Evolutionary conservation across 2,888 invertebrate species (phyloP).

Genomic region (Heliconius cydno): DNA sequence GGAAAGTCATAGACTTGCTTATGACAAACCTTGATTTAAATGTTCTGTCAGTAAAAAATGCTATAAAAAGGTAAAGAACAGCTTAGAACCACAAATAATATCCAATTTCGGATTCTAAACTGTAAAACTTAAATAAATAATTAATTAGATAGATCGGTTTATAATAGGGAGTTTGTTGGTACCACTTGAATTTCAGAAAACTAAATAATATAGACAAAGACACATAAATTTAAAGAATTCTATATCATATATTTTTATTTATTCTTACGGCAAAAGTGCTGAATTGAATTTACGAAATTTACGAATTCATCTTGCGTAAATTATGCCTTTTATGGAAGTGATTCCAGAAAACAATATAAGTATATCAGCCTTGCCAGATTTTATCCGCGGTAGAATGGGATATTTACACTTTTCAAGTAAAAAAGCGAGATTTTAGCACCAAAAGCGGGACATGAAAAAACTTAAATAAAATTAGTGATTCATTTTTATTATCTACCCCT

Average conservation of each 20-base stretch:
- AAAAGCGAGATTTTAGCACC: too few relatives aligned
- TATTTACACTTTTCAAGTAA: too few relatives aligned
- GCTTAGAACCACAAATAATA: background rate
- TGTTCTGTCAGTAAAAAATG: background rate
- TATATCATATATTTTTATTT: background rate
- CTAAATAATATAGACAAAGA: background rate
- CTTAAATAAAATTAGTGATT: too few relatives aligned
- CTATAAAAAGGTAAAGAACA: background rate
- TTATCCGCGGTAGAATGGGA: too few relatives aligned
- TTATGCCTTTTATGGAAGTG: too few relatives aligned
- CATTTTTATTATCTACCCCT: too few relatives aligned
- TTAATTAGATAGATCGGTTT: background rate
- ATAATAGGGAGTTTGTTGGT: background rate
- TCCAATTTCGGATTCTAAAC: background rate
- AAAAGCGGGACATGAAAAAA: too few relatives aligned
- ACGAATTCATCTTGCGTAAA: too few relatives aligned
- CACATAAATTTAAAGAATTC: background rate
- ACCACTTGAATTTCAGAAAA: background rate
- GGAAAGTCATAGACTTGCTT: background rate
- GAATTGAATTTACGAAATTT: background rate
- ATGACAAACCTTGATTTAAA: background rate
- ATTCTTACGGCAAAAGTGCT: background rate
- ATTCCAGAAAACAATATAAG: too few relatives aligned
- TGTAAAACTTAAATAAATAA: background rate
- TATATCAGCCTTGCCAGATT: too few relatives aligned